Percentiles rank a stretch among this genome's conserved stretches.
phyloP scores from a whole-genome alignment of 2,113 vertebrate genomes.

The Lepidiolamprologus cunningtoni region DNA sequence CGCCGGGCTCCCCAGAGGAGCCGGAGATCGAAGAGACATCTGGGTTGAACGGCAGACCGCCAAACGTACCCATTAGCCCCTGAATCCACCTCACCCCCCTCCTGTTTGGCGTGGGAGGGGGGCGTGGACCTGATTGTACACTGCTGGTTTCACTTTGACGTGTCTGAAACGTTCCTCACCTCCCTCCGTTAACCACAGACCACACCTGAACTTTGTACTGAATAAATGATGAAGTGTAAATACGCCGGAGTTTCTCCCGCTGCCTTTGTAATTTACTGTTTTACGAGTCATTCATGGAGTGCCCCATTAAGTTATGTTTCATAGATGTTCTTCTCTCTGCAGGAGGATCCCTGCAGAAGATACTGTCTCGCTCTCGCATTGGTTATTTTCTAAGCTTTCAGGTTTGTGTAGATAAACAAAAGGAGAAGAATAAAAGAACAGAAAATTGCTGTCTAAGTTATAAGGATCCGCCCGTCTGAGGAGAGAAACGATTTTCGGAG shows the following conservation, averaged over 20 bases:
- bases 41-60: slow-evolving; percentile 39
- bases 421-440: not conserved
- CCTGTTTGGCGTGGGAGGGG: slow-evolving; percentile 15
- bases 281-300: slow-evolving; percentile 54
- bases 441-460: slow-evolving; percentile 17
- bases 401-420: slow-evolving; percentile 13
- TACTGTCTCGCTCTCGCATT: slow-evolving; percentile 48
- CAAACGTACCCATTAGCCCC: slow-evolving; percentile 60
- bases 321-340: slow-evolving; percentile 61
- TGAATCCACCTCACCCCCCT: slow-evolving; percentile 39
- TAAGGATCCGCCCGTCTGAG: not conserved
- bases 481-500: not conserved
- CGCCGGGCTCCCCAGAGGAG: slow-evolving; percentile 10
- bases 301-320: slow-evolving; percentile 81
- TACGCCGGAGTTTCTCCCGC: slow-evolving; percentile 81
- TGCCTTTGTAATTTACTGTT: slow-evolving; percentile 90
- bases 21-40: slow-evolving; percentile 55
- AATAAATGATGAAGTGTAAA: slow-evolving; percentile 83
- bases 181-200: slow-evolving; percentile 55
- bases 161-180: slow-evolving; percentile 62
- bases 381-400: slow-evolving; percentile 24
- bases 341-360: slow-evolving; percentile 23
- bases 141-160: slow-evolving; percentile 37
- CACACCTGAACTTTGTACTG: slow-evolving; percentile 68
- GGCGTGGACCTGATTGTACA: slow-evolving; percentile 68